Evolutionary conservation across 1,140 invertebrate genomes (phyloP).

Genomic region (Leptoteleia sp.): DNA sequence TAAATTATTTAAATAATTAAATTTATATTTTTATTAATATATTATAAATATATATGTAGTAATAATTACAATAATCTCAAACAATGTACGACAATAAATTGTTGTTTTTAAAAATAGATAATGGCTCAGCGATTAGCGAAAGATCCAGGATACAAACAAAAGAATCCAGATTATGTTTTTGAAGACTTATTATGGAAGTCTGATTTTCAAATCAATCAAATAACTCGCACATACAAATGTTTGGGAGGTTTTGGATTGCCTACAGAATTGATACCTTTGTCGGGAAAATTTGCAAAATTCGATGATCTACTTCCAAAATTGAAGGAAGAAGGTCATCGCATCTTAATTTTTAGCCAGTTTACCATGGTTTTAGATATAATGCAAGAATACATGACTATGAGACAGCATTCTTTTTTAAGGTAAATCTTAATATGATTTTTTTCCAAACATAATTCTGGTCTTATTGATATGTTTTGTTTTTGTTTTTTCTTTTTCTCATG

Average conservation of each 20-base stretch:
- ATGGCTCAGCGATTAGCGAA: slow-evolving; percentile 89
- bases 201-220: slow-evolving; percentile 94
- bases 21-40: too few relatives aligned
- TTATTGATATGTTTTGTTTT: too few relatives aligned
- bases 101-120: slow-evolving; percentile 73
- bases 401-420: slow-evolving; percentile 87
- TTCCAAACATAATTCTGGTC: too few relatives aligned
- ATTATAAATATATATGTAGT: too few relatives aligned
- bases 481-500: too few relatives aligned
- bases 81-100: too few relatives aligned
- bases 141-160: slow-evolving; percentile 88
- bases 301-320: slow-evolving; percentile 89
- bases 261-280: slow-evolving; percentile 86
- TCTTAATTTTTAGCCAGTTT: slow-evolving; percentile 97
- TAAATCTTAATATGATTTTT: too few relatives aligned
- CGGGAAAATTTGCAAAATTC: slow-evolving; percentile 92
- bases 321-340: slow-evolving; percentile 87
- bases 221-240: slow-evolving; percentile 85
- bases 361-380: slow-evolving; percentile 95
- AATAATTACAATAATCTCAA: too few relatives aligned
- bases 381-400: slow-evolving; percentile 90
- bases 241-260: slow-evolving; percentile 83
- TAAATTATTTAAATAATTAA: too few relatives aligned
- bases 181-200: slow-evolving; percentile 94
- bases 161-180: slow-evolving; percentile 89